Percentiles rank a stretch among this genome's conserved stretches.
These are phyloP conservation scores for Luidia sarsii DNA, from an alignment of 53 echinoderm and acorn worm species.

Conservation along the genomic window DNA sequence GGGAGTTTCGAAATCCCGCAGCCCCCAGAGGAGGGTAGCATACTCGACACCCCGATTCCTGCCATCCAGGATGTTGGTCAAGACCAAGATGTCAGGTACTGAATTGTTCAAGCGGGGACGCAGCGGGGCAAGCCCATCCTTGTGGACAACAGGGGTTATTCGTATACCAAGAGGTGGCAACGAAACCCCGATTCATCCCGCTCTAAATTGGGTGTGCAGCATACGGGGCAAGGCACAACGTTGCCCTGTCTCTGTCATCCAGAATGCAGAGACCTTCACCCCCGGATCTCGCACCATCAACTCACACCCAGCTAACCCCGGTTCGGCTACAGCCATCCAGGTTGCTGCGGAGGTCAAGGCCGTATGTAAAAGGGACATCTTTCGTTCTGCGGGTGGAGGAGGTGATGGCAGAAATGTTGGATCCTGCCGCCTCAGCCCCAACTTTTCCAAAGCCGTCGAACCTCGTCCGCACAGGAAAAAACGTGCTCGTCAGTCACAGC, in stretches of 20 bases:
- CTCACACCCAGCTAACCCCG: no score
- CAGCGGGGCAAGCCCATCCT: neutral
- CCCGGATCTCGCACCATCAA: no score
- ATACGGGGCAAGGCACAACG: neutral
- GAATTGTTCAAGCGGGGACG: neutral
- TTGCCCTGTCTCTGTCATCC: neutral
- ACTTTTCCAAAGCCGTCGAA: conserved; percentile 22
- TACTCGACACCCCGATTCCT: no score
- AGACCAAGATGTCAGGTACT: neutral
- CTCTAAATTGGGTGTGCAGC: neutral
- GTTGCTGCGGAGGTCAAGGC: no score
- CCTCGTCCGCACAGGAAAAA: conserved; percentile 4
- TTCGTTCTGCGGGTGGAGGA: no score
- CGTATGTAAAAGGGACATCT: no score
- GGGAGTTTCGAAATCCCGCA: no score
- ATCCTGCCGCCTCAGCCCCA: neutral
- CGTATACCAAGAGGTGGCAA: conserved; percentile 1
- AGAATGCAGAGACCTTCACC: no score
- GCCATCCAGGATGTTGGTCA: no score
- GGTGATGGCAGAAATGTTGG: neutral
- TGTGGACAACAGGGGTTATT: neutral
- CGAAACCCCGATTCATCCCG: neutral
- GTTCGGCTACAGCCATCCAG: no score
- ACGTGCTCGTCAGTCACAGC: neutral
- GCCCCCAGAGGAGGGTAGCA: no score